These are phyloP conservation scores for Hemiscyllium ocellatum DNA, from an alignment of 2,113 vertebrate genomes.

Conservation along the genomic window DNA sequence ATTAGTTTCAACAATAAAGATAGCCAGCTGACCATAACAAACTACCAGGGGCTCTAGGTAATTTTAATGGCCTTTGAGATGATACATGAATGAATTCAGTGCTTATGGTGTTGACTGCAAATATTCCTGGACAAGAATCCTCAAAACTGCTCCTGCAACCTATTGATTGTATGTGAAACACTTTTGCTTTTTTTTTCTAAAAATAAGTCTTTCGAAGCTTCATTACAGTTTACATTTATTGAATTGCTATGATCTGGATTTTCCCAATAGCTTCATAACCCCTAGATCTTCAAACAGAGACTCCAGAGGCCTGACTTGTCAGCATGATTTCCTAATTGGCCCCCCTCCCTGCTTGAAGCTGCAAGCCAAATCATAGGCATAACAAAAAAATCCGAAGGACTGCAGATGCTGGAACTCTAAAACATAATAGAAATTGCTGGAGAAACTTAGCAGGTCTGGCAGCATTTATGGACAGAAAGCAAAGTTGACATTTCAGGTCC, in stretches of 20 bases:
- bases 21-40: background rate
- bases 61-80: background rate
- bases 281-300: background rate
- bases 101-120: background rate
- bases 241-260: background rate
- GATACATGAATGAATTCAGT: background rate
- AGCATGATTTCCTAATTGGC: background rate
- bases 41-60: background rate
- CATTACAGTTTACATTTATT: background rate
- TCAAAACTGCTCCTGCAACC: background rate
- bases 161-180: background rate
- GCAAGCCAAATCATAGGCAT: background rate
- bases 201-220: background rate
- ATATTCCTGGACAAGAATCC: background rate
- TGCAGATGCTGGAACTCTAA: no score
- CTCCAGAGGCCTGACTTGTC: background rate
- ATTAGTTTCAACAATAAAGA: background rate
- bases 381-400: background rate
- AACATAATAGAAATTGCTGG: no score
- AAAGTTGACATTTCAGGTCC: no score
- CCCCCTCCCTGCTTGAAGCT: background rate
- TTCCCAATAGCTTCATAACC: background rate
- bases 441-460: no score
- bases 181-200: background rate
- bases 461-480: no score